A percentile compares a stretch with the other conserved stretches of the same genome.
Evolutionary conservation across 2,888 invertebrate genomes (phyloP).

Genomic region (Pristionchus arcanus): DNA sequence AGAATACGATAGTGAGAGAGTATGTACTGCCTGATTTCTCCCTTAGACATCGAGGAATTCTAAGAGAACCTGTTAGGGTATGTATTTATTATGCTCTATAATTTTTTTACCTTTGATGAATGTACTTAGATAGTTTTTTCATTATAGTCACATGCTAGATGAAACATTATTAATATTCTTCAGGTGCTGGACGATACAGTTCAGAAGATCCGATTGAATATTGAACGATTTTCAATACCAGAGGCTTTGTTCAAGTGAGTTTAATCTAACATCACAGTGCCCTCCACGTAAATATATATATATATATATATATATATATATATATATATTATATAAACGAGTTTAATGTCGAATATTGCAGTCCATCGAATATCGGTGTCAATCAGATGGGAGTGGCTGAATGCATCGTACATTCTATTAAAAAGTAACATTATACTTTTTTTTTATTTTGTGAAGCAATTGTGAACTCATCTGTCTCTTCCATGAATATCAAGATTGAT

Average conservation of each 20-base stretch:
- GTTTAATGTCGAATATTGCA: slow-evolving; percentile 70
- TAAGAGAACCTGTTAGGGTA: slow-evolving; percentile 57
- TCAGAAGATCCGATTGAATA: slow-evolving; percentile 87
- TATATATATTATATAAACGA: too few relatives aligned
- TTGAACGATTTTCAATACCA: slow-evolving; percentile 94
- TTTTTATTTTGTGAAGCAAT: background rate
- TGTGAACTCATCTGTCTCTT: too few relatives aligned
- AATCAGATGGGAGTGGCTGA: slow-evolving; percentile 89
- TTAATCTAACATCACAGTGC: too few relatives aligned
- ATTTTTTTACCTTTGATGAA: background rate
- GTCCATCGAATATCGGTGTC: slow-evolving; percentile 95
- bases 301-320: too few relatives aligned
- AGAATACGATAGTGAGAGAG: slow-evolving; percentile 87
- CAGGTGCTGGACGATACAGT: slow-evolving; percentile 82
- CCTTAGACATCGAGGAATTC: slow-evolving; percentile 59
- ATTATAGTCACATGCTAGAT: background rate
- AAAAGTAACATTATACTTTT: background rate
- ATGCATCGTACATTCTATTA: slow-evolving; percentile 23
- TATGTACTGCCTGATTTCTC: slow-evolving; percentile 98
- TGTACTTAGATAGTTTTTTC: background rate
- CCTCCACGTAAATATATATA: too few relatives aligned
- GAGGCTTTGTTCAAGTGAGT: slow-evolving; percentile 88
- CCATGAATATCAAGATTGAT: too few relatives aligned
- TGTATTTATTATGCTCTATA: background rate
- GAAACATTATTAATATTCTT: background rate